Evolutionary conservation across 1,140 invertebrate genomes (phyloP), one percentile per base, ranked within the genome.

Genomic region (Trichomalopsis sarcophagae): DNA sequence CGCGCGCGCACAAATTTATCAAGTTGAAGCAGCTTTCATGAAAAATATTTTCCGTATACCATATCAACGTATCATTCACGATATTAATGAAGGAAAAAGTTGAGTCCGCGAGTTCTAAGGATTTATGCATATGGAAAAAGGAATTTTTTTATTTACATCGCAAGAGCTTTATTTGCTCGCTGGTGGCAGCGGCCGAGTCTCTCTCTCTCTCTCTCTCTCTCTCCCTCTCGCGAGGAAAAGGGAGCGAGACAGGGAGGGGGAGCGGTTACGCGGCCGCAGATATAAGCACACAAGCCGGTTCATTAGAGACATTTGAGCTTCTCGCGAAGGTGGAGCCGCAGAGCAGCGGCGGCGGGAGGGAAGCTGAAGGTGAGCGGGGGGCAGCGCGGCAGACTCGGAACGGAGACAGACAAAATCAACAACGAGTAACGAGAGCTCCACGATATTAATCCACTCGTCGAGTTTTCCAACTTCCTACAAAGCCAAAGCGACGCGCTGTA

Each of bases 391-490:
- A 82, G 86, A n/a, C n/a, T 82, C 82, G 89, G 86, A 89, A 87
- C 85, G 87, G 91, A 92, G 92, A 91, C 92, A 92, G 92, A 91
- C 91, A 93, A 93, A 93, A 93, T 93, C 91, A 93, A 93, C 92
- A 93, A 93, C 90, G 92, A 93, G 92, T 92, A 93, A 92, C 91
- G 92, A 92, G 91, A 93, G 92, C 91, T 91, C 91, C 89, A 91
- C 91, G 92, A 93, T 93, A 93, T 93, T 93, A 93, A 93, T 93
- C 92, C 93, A 93, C 92, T 93, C 92, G 92, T 91, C 91, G 93
- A 93, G 93, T 93, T 93, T 93, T 93, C 92, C 93, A 93, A 93
- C 92, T 93, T 92, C 89, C 90, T 91, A 93, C 92, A 93, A 93
- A 93, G 93, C 87, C 82, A 82, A 87, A 88, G 86, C 88, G 87